Conservation (phyloP, 1,140 invertebrate species). For the Camponotus vicinus region DNA sequence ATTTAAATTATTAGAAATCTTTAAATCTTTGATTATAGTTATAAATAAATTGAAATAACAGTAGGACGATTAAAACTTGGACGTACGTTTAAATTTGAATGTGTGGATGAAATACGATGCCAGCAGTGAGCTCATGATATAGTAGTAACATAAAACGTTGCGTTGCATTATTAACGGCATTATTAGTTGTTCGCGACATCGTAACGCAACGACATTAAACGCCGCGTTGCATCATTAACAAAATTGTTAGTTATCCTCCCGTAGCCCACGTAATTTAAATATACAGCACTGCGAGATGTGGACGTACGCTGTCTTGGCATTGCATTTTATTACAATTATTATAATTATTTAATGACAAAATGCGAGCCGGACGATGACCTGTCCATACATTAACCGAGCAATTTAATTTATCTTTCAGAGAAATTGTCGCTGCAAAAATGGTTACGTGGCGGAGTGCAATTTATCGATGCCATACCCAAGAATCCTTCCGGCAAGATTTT, state of each 20-base stretch:
- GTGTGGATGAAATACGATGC: background rate
- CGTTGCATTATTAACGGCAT: slow-evolving; percentile 32
- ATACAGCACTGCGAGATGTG: background rate
- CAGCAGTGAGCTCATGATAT: background rate
- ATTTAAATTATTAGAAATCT: background rate
- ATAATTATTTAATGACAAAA: slow-evolving; percentile 14
- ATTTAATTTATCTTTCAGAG: slow-evolving; percentile 71
- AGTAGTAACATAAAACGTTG: slow-evolving; percentile 2
- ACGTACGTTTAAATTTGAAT: slow-evolving; percentile 11
- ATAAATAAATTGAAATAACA: slow-evolving; percentile 1
- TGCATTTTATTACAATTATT: slow-evolving; percentile 2
- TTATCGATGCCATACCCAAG: slow-evolving; percentile 90
- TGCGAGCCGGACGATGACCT: slow-evolving; percentile 15
- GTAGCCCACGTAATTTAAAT: slow-evolving; percentile 38
- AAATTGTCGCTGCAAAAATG: slow-evolving; percentile 87
- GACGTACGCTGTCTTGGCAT: slow-evolving; percentile 34
- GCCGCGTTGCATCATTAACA: slow-evolving; percentile 12
- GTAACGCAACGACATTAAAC: slow-evolving; percentile 8
- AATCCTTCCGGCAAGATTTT: slow-evolving; percentile 90
- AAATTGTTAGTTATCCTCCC: slow-evolving; percentile 34
- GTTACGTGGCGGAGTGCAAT: slow-evolving; percentile 89
- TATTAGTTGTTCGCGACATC: slow-evolving; percentile 42
- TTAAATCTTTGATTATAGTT: background rate
- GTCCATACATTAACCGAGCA: slow-evolving; percentile 23
- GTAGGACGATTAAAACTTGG: too few species aligned